Evolutionary conservation across 2,888 invertebrate genomes (phyloP).

Genomic region (Tetranychus truncatus): DNA sequence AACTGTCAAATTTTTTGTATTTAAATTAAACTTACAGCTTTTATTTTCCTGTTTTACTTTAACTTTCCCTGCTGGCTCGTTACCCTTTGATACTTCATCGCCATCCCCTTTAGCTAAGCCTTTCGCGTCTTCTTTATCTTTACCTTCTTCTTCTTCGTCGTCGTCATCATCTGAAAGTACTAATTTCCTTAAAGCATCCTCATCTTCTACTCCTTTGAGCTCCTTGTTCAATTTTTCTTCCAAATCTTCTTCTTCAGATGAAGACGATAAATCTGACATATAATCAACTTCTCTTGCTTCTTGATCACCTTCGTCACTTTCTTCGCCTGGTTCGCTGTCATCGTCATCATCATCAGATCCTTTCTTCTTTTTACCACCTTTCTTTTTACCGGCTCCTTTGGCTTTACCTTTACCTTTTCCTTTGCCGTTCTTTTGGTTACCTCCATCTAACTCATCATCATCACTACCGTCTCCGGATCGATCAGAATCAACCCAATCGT

Average conservation of each 20-base stretch:
- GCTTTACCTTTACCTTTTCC: slow-evolving; percentile 19
- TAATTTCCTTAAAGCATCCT: slow-evolving; percentile 64
- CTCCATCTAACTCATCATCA: slow-evolving; percentile 34
- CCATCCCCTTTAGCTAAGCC: slow-evolving; percentile 15
- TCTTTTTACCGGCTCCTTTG: slow-evolving; percentile 31
- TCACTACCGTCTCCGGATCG: slow-evolving; percentile 55
- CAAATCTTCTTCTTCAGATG: slow-evolving; percentile 22
- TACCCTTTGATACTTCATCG: slow-evolving; percentile 19
- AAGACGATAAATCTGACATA: slow-evolving; percentile 52
- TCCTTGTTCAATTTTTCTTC: slow-evolving; percentile 29
- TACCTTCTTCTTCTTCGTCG: slow-evolving; percentile 52
- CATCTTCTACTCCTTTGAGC: slow-evolving; percentile 58
- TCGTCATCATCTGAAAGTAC: slow-evolving; percentile 70
- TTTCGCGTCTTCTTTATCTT: slow-evolving; percentile 41
- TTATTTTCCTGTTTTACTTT: slow-evolving; percentile 23
- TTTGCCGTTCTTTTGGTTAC: slow-evolving; percentile 11
- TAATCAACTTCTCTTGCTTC: slow-evolving; percentile 88
- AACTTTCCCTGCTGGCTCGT: slow-evolving; percentile 23
- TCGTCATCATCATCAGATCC: slow-evolving; percentile 58
- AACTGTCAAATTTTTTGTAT: neutral
- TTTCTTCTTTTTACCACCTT: slow-evolving; percentile 40
- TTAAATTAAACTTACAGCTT: slow-evolving; percentile 16
- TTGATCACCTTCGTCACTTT: slow-evolving; percentile 90
- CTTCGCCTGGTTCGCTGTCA: slow-evolving; percentile 76
- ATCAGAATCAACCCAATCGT: slow-evolving; percentile 60